Evolutionary conservation across 2,797 vertebrate species (phyloP).

Genomic region (Sebastes wilsoni): DNA sequence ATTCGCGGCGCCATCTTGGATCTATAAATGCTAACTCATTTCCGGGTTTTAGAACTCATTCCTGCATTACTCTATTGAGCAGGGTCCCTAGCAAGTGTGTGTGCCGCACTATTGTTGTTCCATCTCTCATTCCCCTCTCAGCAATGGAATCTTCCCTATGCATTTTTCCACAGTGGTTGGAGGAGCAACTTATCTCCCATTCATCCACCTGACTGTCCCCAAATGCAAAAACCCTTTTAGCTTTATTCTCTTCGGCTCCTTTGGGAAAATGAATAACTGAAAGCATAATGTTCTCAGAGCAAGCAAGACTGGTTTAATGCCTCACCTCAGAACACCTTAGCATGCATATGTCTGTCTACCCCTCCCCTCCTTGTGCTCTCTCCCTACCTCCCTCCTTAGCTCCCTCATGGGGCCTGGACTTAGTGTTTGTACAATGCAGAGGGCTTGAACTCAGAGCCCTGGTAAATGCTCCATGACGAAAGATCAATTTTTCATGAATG

Average conservation of each 20-base stretch:
- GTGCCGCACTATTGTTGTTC: constrained; percentile 50
- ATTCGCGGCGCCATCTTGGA: too few relatives aligned
- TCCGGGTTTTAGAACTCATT: too few relatives aligned
- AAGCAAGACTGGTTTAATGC: constrained; percentile 33
- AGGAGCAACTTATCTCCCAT: constrained; percentile 39
- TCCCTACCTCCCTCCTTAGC: not conserved
- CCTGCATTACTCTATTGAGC: not conserved
- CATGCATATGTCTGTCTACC: constrained; percentile 5
- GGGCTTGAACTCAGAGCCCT: constrained; percentile 54
- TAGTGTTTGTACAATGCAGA: constrained; percentile 56
- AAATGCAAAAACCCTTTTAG: constrained; percentile 32
- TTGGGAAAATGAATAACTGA: constrained; percentile 49
- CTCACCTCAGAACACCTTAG: constrained; percentile 29
- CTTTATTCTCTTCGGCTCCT: constrained; percentile 35
- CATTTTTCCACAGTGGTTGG: constrained; percentile 14
- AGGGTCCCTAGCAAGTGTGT: constrained; percentile 28
- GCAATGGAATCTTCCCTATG: constrained; percentile 50
- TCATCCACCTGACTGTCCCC: constrained; percentile 46
- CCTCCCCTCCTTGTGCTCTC: not conserved
- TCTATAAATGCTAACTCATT: too few relatives aligned
- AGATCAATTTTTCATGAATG: constrained; percentile 77
- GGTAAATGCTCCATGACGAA: constrained; percentile 63
- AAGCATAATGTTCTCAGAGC: constrained; percentile 26
- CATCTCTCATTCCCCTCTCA: constrained; percentile 54
- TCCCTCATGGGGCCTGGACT: constrained; percentile 16